A percentile compares a stretch with the other conserved stretches of the same genome.
Conservation (phyloP, 2,797 vertebrate genomes). For the Prionace glauca region DNA sequence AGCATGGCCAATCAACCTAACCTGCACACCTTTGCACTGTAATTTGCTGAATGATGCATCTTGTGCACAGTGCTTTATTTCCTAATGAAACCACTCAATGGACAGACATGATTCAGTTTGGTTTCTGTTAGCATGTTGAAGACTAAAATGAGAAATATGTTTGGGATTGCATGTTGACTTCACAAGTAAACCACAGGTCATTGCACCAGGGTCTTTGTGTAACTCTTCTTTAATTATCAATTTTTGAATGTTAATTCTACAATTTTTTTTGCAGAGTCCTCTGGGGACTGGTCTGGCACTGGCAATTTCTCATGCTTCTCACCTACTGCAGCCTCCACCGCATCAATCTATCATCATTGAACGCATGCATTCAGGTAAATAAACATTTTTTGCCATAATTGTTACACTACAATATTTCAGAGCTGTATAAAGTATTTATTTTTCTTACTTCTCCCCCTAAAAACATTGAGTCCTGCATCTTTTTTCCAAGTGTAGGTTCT, state of each 20-base stretch:
- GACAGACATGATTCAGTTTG: neutral
- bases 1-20: too few species aligned
- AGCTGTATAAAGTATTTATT: neutral
- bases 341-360: slow-evolving; percentile 99
- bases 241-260: slow-evolving; percentile 19
- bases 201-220: neutral
- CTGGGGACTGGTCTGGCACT: slow-evolving; percentile 88
- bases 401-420: neutral
- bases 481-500: neutral
- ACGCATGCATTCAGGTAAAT: slow-evolving; percentile 95
- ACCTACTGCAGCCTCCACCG: slow-evolving; percentile 94
- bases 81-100: neutral
- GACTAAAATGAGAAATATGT: neutral
- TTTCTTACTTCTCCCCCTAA: neutral
- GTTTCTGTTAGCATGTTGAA: neutral
- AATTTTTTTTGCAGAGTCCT: slow-evolving; percentile 63
- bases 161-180: neutral
- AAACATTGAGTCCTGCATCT: neutral
- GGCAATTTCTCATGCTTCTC: slow-evolving; percentile 96
- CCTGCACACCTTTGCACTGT: neutral
- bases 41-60: neutral
- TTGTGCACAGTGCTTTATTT: neutral
- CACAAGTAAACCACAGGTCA: neutral
- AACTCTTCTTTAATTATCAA: neutral
- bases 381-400: neutral